Base-by-base conservation (phyloP, 2,797 vertebrate species). In the Lagocephalus sceleratus region DNA sequence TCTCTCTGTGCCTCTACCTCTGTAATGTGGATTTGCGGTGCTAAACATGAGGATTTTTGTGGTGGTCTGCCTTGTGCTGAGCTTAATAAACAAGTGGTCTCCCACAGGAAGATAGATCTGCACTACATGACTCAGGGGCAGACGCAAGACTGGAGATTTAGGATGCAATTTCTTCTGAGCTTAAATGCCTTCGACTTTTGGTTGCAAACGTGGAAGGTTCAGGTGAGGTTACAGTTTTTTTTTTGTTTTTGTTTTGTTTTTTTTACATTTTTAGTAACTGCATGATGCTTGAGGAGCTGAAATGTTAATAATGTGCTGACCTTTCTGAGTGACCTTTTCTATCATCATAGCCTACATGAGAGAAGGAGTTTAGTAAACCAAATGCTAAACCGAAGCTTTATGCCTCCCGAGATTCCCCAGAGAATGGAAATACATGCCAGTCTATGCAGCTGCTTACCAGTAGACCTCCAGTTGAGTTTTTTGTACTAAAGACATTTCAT, bases 21-120 rank as follows among this genome's bases (percentile, higher is more conserved):
- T 77, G 63, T 88, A 86, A 88, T 89, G 83, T 79, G 78, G 82
- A 90, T 88, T 88, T 85, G 88, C 88, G 82, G 78, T 52, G 62
- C 47, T n/a, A 39, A 21, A 65, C 70, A 66, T 66, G 57, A 75
- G 78, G 25, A 51, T 55, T 60, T 59, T 62, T 68, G 57, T 57
- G 47, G 62, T 73, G 60, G 77, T 72, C 71, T 20, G 53, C 77
- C 82, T 77, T 83, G 84, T 59, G 65, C 78, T 75, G 84, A 76
- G 83, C 75, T 68, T 86, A 88, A 89, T 81, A 87, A 88, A 86
- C 75, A 76, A 71, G 73, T 63, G 35, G 60, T 60, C 32, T 43
- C 52, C 56, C 20, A 79, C 89, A 90, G 65, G 58, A 90, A 90
- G 87, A 90, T 67, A 50, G 76, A 91, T 89, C 67, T 50, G 71